Evolutionary conservation across 2,113 vertebrate genomes (phyloP).

Genomic region (Recurvirostra avosetta): DNA sequence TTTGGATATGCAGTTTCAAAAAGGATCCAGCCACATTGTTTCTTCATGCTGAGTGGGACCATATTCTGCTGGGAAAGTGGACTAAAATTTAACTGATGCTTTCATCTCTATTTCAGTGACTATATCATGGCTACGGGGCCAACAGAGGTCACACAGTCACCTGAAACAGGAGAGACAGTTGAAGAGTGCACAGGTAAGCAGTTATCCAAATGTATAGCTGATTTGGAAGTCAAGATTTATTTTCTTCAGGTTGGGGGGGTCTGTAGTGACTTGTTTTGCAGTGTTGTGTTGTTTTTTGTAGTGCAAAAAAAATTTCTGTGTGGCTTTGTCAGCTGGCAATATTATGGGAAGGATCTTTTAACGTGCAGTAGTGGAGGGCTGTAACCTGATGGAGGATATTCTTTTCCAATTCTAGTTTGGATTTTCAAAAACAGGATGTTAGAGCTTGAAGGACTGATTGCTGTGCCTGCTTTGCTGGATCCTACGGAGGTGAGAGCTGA

Average conservation of each 20-base stretch:
- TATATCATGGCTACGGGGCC: constrained; percentile 77
- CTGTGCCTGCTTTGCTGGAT: neutral
- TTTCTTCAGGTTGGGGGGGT: neutral
- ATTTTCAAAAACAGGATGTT: neutral
- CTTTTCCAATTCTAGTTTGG: neutral
- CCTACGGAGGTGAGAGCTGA: neutral
- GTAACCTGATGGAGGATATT: neutral
- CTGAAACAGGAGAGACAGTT: constrained; percentile 69
- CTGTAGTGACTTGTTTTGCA: neutral
- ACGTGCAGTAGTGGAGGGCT: neutral
- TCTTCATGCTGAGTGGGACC: neutral
- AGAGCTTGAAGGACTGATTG: neutral
- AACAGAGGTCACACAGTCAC: constrained; percentile 62
- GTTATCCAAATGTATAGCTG: neutral
- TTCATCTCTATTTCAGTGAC: constrained; percentile 75
- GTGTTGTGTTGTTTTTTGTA: neutral
- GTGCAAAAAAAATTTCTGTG: neutral
- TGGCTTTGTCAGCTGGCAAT: neutral
- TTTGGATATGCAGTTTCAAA: neutral
- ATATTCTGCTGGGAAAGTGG: neutral
- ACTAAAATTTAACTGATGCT: neutral
- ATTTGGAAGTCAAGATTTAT: neutral
- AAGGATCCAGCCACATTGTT: neutral
- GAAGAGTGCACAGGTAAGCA: constrained; percentile 82
- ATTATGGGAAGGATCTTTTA: neutral